These are phyloP conservation scores for Tenualosa ilisha DNA, from an alignment of 2,797 vertebrate species.

Conservation along the genomic window DNA sequence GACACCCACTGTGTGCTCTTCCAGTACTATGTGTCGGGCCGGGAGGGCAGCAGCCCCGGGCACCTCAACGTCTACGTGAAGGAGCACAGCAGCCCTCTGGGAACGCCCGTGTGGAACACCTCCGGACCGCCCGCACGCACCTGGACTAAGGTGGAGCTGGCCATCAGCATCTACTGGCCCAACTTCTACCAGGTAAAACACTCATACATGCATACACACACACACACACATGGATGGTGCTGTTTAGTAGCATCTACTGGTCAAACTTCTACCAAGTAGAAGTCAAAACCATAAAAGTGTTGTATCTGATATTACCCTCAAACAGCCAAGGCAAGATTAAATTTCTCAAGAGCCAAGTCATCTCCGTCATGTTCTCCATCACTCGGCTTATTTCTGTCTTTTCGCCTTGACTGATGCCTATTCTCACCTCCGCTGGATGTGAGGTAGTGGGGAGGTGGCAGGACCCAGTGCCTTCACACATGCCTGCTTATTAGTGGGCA, in stretches of 20 bases:
- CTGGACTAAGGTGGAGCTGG: constrained; percentile 93
- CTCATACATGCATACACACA: background rate
- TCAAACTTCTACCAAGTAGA: background rate
- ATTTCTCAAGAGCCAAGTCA: no score
- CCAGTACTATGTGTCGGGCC: constrained; percentile 89
- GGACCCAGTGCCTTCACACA: constrained; percentile 4
- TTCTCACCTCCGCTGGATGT: background rate
- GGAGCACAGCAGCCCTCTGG: constrained; percentile 90
- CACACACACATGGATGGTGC: background rate
- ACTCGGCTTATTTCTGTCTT: background rate
- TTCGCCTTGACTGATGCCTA: background rate
- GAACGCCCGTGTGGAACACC: constrained; percentile 92
- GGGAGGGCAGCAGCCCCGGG: constrained; percentile 86
- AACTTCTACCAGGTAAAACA: constrained; percentile 80
- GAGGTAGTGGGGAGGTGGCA: background rate
- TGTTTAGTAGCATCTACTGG: background rate
- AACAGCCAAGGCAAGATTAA: no score
- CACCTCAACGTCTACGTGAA: constrained; percentile 92
- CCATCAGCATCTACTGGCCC: constrained; percentile 98
- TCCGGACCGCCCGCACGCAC: constrained; percentile 79
- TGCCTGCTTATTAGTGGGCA: background rate
- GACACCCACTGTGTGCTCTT: constrained; percentile 98
- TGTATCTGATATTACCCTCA: no score
- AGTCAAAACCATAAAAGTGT: no score
- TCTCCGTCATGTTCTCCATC: background rate